A percentile compares a stretch with the other conserved stretches of the same genome.
Evolutionary conservation across 2,113 vertebrate species (phyloP).

Genomic region (Cyanistes caeruleus): DNA sequence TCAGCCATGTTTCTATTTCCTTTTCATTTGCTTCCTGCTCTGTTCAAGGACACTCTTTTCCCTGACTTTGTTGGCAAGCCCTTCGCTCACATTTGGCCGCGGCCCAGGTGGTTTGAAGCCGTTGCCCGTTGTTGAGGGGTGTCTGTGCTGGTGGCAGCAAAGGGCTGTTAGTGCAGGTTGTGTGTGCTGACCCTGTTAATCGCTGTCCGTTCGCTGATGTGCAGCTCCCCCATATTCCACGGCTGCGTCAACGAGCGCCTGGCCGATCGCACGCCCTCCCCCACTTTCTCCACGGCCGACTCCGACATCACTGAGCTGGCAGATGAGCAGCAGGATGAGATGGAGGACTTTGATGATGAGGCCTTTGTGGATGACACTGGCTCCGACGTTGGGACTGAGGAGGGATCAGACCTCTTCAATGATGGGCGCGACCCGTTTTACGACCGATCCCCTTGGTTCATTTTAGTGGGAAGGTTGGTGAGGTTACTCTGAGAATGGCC

Average conservation of each 20-base stretch:
- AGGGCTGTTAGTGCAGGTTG: constrained; percentile 45
- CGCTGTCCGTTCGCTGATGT: constrained; percentile 68
- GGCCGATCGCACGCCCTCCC: constrained; percentile 97
- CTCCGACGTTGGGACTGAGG: constrained; percentile 96
- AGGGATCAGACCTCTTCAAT: constrained; percentile 97
- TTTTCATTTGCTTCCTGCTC: constrained; percentile 53
- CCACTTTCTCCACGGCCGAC: constrained; percentile 97
- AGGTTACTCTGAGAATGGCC: constrained; percentile 74
- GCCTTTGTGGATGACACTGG: constrained; percentile 97
- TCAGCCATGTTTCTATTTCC: not conserved
- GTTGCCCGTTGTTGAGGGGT: constrained; percentile 17
- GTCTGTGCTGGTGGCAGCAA: constrained; percentile 37
- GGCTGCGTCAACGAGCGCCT: constrained; percentile 98
- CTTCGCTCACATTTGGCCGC: not conserved
- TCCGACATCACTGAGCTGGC: constrained; percentile 98
- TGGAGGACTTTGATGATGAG: constrained; percentile 97
- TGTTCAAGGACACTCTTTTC: not conserved
- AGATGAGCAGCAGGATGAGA: constrained; percentile 96
- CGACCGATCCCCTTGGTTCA: constrained; percentile 99
- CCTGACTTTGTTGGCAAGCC: not conserved
- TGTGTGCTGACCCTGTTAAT: constrained; percentile 71
- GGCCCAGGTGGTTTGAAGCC: not conserved
- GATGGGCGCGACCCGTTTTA: constrained; percentile 99
- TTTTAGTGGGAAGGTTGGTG: constrained; percentile 99
- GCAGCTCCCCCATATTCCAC: constrained; percentile 97